These are phyloP conservation scores for Drusus annulatus DNA, from an alignment of 1,140 invertebrate genomes.

Conservation along the genomic window DNA sequence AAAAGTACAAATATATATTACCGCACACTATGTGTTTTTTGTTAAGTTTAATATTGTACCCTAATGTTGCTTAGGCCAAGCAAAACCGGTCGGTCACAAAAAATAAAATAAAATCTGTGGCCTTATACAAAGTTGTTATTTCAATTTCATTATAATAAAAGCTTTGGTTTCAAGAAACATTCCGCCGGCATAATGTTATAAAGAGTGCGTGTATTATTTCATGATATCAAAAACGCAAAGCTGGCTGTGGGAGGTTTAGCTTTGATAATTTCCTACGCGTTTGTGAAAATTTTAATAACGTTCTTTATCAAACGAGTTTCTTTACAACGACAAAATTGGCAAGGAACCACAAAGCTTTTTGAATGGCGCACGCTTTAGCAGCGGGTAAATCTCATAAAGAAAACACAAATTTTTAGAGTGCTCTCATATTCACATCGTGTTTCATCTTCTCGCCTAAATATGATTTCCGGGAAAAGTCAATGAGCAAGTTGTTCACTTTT, in stretches of 20 bases:
- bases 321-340: slow-evolving; percentile 21
- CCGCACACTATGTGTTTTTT: too few relatives aligned
- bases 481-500: slow-evolving; percentile 2
- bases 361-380: not conserved
- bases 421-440: not conserved
- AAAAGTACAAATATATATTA: too few relatives aligned
- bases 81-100: too few relatives aligned
- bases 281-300: slow-evolving; percentile 6
- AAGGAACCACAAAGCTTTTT: slow-evolving; percentile 20
- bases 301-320: not conserved
- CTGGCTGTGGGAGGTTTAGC: not conserved
- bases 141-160: too few relatives aligned
- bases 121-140: too few relatives aligned
- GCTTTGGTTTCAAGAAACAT: not conserved
- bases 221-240: not conserved
- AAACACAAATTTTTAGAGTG: slow-evolving; percentile 22
- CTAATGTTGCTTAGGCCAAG: too few relatives aligned
- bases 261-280: not conserved
- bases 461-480: slow-evolving; percentile 15
- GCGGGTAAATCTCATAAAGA: not conserved
- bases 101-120: too few relatives aligned
- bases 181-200: not conserved
- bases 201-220: not conserved
- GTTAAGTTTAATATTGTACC: too few relatives aligned
- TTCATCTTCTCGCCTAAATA: not conserved